phyloP scores from a whole-genome alignment of 2,113 vertebrate species.

The Elaphurus davidianus region DNA sequence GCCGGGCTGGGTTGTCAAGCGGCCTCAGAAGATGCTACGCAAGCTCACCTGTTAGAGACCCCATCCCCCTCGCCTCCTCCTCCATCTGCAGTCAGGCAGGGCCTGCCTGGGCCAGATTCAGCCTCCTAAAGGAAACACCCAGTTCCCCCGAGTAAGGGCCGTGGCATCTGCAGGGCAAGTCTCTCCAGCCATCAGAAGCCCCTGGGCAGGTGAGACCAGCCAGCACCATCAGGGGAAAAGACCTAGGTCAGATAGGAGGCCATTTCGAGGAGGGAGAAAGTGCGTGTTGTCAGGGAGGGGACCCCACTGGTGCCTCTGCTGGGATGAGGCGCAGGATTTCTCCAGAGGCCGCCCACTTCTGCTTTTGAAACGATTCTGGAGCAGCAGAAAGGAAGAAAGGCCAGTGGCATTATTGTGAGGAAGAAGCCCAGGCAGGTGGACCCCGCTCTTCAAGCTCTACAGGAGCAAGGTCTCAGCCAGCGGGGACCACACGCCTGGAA shows the following conservation, averaged over 20 bases:
- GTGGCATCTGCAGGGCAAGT: accelerated
- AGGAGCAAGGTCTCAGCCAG: neutral
- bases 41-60: neutral
- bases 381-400: neutral
- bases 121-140: neutral
- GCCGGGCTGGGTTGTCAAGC: accelerated
- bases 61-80: accelerated
- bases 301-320: neutral
- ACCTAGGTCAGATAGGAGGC: neutral
- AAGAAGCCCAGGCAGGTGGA: neutral
- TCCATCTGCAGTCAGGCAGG: neutral
- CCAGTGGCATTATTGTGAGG: neutral
- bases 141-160: neutral
- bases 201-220: neutral
- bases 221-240: neutral
- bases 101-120: neutral
- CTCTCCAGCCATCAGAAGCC: neutral
- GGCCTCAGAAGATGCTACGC: accelerated
- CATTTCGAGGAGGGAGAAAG: neutral
- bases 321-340: neutral
- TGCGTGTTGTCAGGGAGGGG: no score
- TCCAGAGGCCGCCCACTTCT: neutral
- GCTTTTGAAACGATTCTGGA: neutral
- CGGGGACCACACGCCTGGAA: accelerated
- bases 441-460: neutral